Evolutionary conservation across 2,888 invertebrate species (phyloP).

Genomic region (Drosophila sordidula): DNA sequence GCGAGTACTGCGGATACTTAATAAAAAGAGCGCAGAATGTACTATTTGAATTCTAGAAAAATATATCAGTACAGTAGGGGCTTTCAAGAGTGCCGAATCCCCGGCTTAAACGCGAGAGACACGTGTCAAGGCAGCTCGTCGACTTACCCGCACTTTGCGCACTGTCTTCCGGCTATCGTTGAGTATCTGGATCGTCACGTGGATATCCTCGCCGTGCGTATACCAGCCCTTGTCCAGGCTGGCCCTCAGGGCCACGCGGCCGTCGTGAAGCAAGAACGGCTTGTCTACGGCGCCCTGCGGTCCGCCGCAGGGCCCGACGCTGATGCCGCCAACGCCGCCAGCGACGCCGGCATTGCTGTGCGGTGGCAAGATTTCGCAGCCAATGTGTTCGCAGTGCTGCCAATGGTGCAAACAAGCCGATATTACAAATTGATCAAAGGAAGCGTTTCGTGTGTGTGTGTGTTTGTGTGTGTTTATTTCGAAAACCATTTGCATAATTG

Average conservation of each 20-base stretch:
- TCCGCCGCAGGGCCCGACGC: slow-evolving; percentile 85
- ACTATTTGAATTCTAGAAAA: no score
- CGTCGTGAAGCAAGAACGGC: slow-evolving; percentile 94
- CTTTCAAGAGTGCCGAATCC: no score
- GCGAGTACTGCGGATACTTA: no score
- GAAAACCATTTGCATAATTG: slow-evolving; percentile 13
- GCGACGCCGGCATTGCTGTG: slow-evolving; percentile 63
- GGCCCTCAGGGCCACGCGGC: slow-evolving; percentile 91
- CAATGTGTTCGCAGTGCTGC: slow-evolving; percentile 67
- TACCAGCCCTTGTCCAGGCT: slow-evolving; percentile 93
- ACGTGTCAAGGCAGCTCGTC: no score
- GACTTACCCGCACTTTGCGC: slow-evolving; percentile 91
- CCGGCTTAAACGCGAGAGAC: no score
- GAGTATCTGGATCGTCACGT: slow-evolving; percentile 90
- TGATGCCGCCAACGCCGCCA: slow-evolving; percentile 71
- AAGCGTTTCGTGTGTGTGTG: not conserved
- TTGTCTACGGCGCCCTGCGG: slow-evolving; percentile 91
- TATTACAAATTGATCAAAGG: not conserved
- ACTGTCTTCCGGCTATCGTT: slow-evolving; percentile 95
- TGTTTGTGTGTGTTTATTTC: not conserved
- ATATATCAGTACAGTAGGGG: no score
- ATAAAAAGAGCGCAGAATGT: no score
- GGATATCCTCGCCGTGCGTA: slow-evolving; percentile 92
- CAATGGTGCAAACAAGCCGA: not conserved
- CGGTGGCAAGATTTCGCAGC: slow-evolving; percentile 55